Evolutionary conservation across 2,888 invertebrate species (phyloP), one percentile per base, ranked within the genome.

Genomic region (Uloborus plumipes): DNA sequence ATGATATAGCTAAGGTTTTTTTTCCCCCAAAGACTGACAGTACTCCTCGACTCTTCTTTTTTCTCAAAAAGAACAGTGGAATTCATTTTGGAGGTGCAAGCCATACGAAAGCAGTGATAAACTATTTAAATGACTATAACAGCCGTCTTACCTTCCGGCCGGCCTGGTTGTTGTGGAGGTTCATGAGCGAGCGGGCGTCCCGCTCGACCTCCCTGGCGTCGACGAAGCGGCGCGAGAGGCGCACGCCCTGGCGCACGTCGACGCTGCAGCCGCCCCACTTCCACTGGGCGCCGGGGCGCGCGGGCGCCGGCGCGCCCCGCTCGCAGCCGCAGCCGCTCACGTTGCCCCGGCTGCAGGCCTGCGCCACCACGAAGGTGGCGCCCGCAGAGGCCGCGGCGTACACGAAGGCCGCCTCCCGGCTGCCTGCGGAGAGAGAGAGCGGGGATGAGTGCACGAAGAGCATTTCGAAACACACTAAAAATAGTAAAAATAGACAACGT

Each of bases 241-340:
- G 95, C 91, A 96, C 96, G 82, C 96, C 96, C 89, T 97, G 98
- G 89, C 97, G 96, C 80, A 98, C 92, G 90, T 99, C 97, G 89
- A 98, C 98, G 0, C 98, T 98, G 88, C 98, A 99, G 26, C 99
- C 99, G 50, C 97, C 97, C 99, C 99, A 99, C 66, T 96, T 94
- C 97, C 97, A 99, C 88, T 79, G 93, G 92, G 87, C 95, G 88
- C 79, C 93, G n/a, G n/a, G n/a, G n/a, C n/a, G 92, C 87, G 95
- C 93, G 92, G 92, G 7, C 97, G 97, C 62, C 76, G 85, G 62
- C n/a, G n/a, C n/a, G n/a, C 84, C 77, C 58, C 89, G 88, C 59
- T 95, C 95, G 89, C 98, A 98, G 39, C 96, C 95, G 88, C 98
- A 98, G 71, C 94, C 95, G 6, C 94, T 92, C 73, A 98, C 91